Percentiles rank a stretch among this genome's conserved stretches.
Evolutionary conservation across 2,113 vertebrate species (phyloP).

Genomic region (Hystrix cristata): DNA sequence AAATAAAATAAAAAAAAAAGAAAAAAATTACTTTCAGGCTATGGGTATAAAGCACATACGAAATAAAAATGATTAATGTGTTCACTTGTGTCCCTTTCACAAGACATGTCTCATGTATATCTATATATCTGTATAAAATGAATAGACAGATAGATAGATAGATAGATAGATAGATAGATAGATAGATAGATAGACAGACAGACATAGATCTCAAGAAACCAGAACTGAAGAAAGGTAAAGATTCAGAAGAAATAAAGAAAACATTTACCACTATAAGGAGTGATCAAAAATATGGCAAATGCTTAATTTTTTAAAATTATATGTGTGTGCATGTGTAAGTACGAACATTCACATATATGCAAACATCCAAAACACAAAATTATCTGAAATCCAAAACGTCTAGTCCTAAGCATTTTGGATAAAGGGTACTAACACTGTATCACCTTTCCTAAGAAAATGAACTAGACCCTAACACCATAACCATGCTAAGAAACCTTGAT

Average conservation of each 20-base stretch:
- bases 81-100: neutral
- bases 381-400: neutral
- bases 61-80: neutral
- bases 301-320: neutral
- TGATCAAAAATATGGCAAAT: neutral
- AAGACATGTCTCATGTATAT: neutral
- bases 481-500: accelerated
- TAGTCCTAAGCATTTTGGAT: neutral
- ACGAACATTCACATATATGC: neutral
- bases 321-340: no score
- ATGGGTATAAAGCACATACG: no score
- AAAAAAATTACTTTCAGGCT: neutral
- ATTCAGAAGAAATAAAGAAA: neutral
- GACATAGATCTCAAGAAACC: neutral
- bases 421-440: neutral
- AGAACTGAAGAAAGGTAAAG: neutral
- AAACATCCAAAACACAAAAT: neutral
- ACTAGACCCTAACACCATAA: neutral
- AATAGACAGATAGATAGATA: neutral
- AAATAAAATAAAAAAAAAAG: no score
- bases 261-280: neutral
- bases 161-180: neutral
- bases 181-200: neutral
- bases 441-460: neutral
- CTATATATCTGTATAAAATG: neutral